phyloP scores from a whole-genome alignment of 2,797 vertebrate species.

The Glossophaga mutica region DNA sequence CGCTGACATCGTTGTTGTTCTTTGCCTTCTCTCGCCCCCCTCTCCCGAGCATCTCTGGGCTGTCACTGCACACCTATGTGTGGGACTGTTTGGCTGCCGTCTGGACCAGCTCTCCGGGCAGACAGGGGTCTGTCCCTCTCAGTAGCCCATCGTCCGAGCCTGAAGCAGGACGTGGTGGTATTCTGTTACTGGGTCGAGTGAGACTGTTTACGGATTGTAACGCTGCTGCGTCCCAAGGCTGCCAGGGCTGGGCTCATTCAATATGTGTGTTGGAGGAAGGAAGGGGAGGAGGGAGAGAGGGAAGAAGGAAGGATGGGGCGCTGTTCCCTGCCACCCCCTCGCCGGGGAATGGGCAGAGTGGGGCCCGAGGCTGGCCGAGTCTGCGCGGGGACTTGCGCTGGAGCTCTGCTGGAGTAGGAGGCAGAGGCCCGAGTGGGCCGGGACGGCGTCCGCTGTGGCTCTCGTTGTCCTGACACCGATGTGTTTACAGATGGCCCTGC shows the following conservation, averaged over 20 bases:
- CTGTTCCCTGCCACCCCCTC: neutral
- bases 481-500: neutral
- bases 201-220: neutral
- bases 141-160: neutral
- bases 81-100: fast-evolving
- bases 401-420: neutral
- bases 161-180: fast-evolving
- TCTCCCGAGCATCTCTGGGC: neutral
- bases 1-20: neutral
- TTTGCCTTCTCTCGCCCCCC: fast-evolving
- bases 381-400: neutral
- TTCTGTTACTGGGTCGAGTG: neutral
- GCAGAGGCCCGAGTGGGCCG: neutral
- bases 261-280: neutral
- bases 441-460: neutral
- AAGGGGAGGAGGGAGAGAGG: neutral
- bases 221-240: neutral
- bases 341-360: fast-evolving
- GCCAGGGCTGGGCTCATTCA: no score
- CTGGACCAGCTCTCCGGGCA: neutral
- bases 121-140: neutral
- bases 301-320: neutral
- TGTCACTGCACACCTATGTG: fast-evolving
- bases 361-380: neutral
- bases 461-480: neutral